phyloP scores from a whole-genome alignment of 2,113 vertebrate genomes.

The Amphiprion ocellaris region DNA sequence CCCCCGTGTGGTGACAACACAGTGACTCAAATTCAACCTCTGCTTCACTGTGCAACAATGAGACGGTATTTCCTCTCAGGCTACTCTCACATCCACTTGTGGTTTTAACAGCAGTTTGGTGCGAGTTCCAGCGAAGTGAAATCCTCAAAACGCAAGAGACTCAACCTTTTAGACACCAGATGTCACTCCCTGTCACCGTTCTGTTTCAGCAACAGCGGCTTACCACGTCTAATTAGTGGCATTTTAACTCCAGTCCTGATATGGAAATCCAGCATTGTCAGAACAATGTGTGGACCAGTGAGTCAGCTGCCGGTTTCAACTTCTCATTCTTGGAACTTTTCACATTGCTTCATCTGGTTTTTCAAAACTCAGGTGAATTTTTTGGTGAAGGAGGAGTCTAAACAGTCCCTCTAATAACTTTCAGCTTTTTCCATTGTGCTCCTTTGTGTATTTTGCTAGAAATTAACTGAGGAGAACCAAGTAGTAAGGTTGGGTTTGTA shows the following conservation, averaged over 20 bases:
- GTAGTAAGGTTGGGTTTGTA: no score
- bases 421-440: neutral
- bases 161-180: no score
- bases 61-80: neutral
- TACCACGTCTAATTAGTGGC: neutral
- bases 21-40: constrained; percentile 48
- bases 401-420: neutral
- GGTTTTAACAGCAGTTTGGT: neutral
- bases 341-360: neutral
- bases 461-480: no score
- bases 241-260: constrained; percentile 11
- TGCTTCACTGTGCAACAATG: constrained; percentile 16
- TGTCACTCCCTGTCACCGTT: no score
- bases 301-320: neutral
- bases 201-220: constrained; percentile 17
- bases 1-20: constrained; percentile 48
- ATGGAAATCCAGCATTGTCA: neutral
- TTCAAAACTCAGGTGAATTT: neutral
- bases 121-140: no score
- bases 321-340: neutral
- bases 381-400: no score
- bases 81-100: constrained; percentile 23
- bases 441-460: neutral
- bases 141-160: no score
- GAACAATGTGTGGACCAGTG: neutral